Evolutionary conservation across 2,888 invertebrate genomes (phyloP).

Genomic region (Xylophagus ater): DNA sequence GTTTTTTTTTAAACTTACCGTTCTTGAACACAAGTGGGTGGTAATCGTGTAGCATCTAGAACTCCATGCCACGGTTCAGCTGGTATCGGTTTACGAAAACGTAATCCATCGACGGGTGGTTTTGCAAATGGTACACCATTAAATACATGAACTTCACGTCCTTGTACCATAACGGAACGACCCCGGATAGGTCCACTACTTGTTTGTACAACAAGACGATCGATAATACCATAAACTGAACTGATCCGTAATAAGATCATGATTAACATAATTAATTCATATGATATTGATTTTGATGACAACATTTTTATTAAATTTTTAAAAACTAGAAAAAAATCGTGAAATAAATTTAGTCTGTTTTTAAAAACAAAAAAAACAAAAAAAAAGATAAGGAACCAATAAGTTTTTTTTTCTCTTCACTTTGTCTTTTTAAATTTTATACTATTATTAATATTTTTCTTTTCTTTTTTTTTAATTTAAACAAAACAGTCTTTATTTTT

Average conservation of each 20-base stretch:
- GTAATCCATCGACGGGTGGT: constrained; percentile 72
- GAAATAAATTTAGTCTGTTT: no score
- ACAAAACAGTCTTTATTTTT: no score
- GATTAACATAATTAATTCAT: constrained; percentile 22
- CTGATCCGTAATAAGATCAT: constrained; percentile 28
- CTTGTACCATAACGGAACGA: constrained; percentile 65
- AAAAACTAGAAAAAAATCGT: no score
- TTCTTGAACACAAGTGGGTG: constrained; percentile 83
- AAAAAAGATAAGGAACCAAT: no score
- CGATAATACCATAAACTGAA: constrained; percentile 39
- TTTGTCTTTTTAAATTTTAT: no score
- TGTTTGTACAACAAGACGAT: constrained; percentile 73
- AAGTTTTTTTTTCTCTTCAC: no score
- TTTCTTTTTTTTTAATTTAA: no score
- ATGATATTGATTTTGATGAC: no score
- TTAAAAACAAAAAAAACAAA: no score
- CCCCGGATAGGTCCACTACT: constrained; percentile 73
- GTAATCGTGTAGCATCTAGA: constrained; percentile 65
- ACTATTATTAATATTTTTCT: no score
- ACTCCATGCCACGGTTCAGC: constrained; percentile 82
- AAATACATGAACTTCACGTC: constrained; percentile 77
- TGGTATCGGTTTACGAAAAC: constrained; percentile 77
- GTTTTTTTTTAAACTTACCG: constrained; percentile 42
- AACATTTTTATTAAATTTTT: no score
- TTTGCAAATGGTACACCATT: constrained; percentile 87